Evolutionary conservation across 2,888 invertebrate species (phyloP), one percentile per base, ranked within the genome.

Genomic region (Drosophila rubida): DNA sequence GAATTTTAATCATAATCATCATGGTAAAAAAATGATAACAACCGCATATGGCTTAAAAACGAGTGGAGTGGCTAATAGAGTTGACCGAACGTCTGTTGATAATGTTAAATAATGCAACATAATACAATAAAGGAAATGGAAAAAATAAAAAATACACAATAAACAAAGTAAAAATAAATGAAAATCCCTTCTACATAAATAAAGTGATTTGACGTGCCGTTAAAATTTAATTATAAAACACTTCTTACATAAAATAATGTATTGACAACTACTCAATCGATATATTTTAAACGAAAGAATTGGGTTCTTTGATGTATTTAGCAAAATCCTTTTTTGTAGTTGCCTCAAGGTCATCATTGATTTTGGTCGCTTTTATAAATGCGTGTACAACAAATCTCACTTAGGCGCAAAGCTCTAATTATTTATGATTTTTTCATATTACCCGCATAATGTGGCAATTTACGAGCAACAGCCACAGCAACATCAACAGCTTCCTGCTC

Each of bases 401-500:
- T 75, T 75, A 76, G 64, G 57, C 59, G 44, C n/a, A 49, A 32
- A 42, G 45, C 62, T 65, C 64, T 78, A 78, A 78, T 78, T 78
- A 78, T 72, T 75, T 69, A 66, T 72, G 69, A 75, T 69, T 78
- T 76, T 66, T 51, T 42, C 54, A 59, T 55, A 75, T 60, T 65
- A 62, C 53, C 71, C 75, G 42, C 75, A 73, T 61, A 74, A 74
- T 58, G 66, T 74, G 74, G 66, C 61, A 74, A 75, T 74, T 74
- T 74, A 74, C 60, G 66, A 74, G 74, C 55, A 49, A 54, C 53
- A 53, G 25, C 23, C 25, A 22, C 23, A 32, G 6, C 14, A 35
- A 7, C 14, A 46, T 49, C 37, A 53, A 60, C 37, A 14, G 22
- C 44, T 53, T 53, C 30, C 30, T 19, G 42, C 58, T 53, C 8